Evolutionary conservation across 2,888 invertebrate species (phyloP).

Genomic region (Drosophila tripunctata): DNA sequence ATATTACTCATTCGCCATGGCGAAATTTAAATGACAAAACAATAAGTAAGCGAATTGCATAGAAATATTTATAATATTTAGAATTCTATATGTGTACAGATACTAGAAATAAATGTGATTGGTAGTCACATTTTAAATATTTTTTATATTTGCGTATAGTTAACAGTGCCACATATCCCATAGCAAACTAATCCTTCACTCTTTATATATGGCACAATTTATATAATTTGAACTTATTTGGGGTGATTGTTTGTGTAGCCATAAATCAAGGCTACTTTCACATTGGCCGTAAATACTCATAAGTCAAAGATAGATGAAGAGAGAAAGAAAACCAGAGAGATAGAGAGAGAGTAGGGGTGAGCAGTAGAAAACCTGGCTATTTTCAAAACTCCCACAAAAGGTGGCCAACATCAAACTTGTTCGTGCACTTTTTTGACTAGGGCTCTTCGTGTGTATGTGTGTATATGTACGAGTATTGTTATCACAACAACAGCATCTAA

Average conservation of each 20-base stretch:
- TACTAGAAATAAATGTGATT: no score
- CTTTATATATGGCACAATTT: slow-evolving; percentile 62
- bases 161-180: slow-evolving; percentile 18
- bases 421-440: slow-evolving; percentile 44
- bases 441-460: slow-evolving; percentile 14
- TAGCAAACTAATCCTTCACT: slow-evolving; percentile 35
- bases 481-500: slow-evolving; percentile 71
- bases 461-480: slow-evolving; percentile 49
- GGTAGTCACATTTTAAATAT: no score
- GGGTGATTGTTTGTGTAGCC: slow-evolving; percentile 38
- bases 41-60: not conserved
- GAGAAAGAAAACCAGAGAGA: not conserved
- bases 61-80: not conserved
- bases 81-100: no score
- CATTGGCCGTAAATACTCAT: slow-evolving; percentile 44
- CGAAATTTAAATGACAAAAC: not conserved
- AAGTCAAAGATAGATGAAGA: slow-evolving; percentile 25
- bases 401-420: slow-evolving; percentile 69
- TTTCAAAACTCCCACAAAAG: slow-evolving; percentile 42
- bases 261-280: slow-evolving; percentile 73
- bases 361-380: slow-evolving; percentile 20
- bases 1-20: slow-evolving; percentile 42
- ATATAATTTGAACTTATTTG: slow-evolving; percentile 72
- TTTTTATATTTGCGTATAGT: no score
- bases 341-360: no score